Evolutionary conservation across 2,113 vertebrate species (phyloP).

Genomic region (Corythaeola cristata): DNA sequence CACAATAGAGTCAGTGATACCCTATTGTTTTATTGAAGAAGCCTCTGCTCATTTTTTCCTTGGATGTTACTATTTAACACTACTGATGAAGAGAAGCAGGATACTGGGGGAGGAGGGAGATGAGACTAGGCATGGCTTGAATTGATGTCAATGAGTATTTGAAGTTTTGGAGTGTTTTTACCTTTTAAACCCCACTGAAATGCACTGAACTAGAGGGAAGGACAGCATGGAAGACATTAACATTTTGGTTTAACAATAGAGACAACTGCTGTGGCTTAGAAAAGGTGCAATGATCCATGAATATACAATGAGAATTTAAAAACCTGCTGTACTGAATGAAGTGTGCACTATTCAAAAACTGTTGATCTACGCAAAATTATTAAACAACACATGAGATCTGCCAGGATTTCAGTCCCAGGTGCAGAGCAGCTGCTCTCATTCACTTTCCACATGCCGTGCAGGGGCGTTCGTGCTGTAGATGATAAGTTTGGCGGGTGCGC

Average conservation of each 20-base stretch:
- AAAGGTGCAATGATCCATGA: constrained; percentile 59
- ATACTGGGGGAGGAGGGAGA: not conserved
- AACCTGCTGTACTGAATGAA: constrained; percentile 46
- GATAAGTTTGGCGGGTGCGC: not conserved
- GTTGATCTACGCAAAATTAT: constrained; percentile 58
- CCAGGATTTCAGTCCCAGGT: constrained; percentile 34
- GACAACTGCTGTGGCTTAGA: constrained; percentile 9
- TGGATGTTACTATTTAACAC: not conserved
- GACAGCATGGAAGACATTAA: constrained; percentile 50
- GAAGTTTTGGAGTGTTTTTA: not conserved
- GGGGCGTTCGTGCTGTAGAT: not conserved
- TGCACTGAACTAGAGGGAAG: constrained; percentile 45
- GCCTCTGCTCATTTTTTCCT: not conserved
- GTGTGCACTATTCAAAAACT: constrained; percentile 18
- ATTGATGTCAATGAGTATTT: not conserved
- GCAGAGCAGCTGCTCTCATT: constrained; percentile 52
- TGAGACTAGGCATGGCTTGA: not conserved
- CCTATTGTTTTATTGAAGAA: not conserved
- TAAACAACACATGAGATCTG: not conserved
- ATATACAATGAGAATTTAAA: constrained; percentile 32
- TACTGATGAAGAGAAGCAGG: not conserved
- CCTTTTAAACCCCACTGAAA: constrained; percentile 53
- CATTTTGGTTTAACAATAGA: constrained; percentile 52
- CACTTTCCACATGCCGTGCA: not conserved
- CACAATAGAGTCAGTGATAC: not conserved